Conservation (phyloP, 2,113 vertebrate genomes). For the Formicarius rufipectus region DNA sequence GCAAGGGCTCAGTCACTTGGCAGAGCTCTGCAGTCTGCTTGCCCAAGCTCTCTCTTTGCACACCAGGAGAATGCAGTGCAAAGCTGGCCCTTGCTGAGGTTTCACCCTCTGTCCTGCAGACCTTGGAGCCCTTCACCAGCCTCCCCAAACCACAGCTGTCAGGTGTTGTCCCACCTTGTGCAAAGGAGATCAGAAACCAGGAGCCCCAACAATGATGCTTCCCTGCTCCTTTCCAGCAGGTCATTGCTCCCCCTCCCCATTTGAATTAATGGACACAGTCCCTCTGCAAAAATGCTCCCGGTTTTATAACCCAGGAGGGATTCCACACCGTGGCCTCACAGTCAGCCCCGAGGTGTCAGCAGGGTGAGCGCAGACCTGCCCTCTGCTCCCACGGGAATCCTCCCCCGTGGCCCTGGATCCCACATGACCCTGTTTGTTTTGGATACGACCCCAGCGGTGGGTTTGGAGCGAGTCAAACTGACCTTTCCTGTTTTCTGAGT, state of each 20-base stretch:
- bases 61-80: background rate
- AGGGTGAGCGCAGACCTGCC: background rate
- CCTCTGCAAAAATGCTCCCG: background rate
- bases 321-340: background rate
- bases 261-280: conserved; percentile 21
- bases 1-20: background rate
- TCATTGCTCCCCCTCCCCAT: conserved; percentile 42
- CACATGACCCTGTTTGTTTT: conserved; percentile 59
- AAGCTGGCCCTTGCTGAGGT: background rate
- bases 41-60: background rate
- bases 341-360: background rate
- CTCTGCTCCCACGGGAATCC: conserved; percentile 48
- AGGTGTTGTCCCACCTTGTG: conserved; percentile 53
- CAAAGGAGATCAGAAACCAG: conserved; percentile 59
- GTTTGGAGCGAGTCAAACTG: conserved; percentile 56
- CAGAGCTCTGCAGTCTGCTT: background rate
- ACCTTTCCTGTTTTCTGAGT: conserved; percentile 73
- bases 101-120: background rate
- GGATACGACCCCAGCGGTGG: conserved; percentile 22
- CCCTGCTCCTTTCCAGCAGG: conserved; percentile 48
- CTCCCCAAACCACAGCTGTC: conserved; percentile 28
- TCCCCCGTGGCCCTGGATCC: conserved; percentile 1
- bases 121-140: conserved; percentile 62
- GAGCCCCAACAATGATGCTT: conserved; percentile 43
- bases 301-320: background rate